Conservation (phyloP, 2,113 vertebrate genomes). For the Entelurus aequoreus region DNA sequence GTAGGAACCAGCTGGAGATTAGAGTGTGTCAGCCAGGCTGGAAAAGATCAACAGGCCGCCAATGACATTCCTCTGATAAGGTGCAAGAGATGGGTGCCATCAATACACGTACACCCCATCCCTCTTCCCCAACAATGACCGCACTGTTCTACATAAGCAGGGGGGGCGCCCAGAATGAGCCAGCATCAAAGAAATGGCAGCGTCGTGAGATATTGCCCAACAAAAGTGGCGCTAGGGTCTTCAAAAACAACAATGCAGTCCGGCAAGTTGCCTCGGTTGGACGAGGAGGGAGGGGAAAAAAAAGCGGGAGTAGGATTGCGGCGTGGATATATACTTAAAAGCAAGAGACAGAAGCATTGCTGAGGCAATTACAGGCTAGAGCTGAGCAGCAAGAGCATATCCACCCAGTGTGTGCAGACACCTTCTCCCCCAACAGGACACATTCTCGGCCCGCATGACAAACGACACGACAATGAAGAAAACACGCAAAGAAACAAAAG, state of each 20-base stretch:
- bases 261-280: constrained; percentile 13
- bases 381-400: constrained; percentile 63
- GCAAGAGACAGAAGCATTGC: constrained; percentile 49
- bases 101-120: constrained; percentile 56
- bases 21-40: constrained; percentile 43
- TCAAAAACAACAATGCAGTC: constrained; percentile 48
- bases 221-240: constrained; percentile 26
- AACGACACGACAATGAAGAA: constrained; percentile 18
- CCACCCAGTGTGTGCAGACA: constrained; percentile 61
- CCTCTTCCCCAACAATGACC: constrained; percentile 60
- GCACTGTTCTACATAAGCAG: constrained; percentile 66
- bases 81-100: constrained; percentile 56
- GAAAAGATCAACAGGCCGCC: constrained; percentile 39
- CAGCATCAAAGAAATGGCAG: constrained; percentile 49
- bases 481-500: constrained; percentile 24
- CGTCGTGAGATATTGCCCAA: constrained; percentile 47
- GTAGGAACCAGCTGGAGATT: constrained; percentile 51
- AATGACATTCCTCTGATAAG: constrained; percentile 66
- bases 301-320: constrained; percentile 38
- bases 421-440: constrained; percentile 41
- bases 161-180: constrained; percentile 29
- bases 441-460: constrained; percentile 28
- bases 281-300: not conserved
- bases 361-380: constrained; percentile 72
- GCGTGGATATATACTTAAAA: constrained; percentile 38